Evolutionary conservation across 2,113 vertebrate species (phyloP), one percentile per base, ranked within the genome.

Genomic region (Neolamprologus sp.): DNA sequence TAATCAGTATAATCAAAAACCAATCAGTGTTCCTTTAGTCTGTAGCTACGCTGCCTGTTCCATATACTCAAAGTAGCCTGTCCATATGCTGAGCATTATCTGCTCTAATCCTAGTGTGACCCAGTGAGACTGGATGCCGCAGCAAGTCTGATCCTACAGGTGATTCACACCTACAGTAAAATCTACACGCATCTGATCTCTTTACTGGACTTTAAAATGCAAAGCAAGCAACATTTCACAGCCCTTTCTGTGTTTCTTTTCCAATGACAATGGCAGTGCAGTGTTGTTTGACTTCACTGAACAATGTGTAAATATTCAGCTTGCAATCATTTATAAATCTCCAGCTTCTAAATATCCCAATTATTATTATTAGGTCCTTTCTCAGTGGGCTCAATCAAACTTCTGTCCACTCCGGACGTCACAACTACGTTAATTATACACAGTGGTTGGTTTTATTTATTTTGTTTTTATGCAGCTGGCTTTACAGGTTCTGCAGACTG

Each of bases 71-170:
- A 54, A 33, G 60, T 4, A 90, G 49, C 21, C 23, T 1, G 58
- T 26, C 91, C 93, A 88, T 89, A 88, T 87, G 92, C 9, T 82
- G 51, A 75, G 60, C 42, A 1, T 95, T 83, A 90, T 91, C 90
- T 88, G 88, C 33, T 53, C 21, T 95, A 96, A 95, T 95, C 94
- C 94, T 92, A 17, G 14, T 78, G 26, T 91, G 91, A 85, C 90
- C 92, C 84, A 81, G 49, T 86, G 53, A 28, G 47, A 54, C 35
- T 53, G n/a, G 54, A 84, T 51, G 49, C 3, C 6, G 37, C 42
- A 10, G n/a, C 21, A 19, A 9, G 31, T n/a, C 53, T 73, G 45
- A 75, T 7, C 47, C 19, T 57, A 21, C 63, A 68, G 45, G 13
- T 26, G 28, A 21, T 19, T 37, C 84, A 71, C 26, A 37, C 40